Percentiles rank a stretch among this genome's conserved stretches.
These are phyloP conservation scores for Protonibea diacanthus DNA, from an alignment of 2,797 vertebrate genomes.

Conservation along the genomic window DNA sequence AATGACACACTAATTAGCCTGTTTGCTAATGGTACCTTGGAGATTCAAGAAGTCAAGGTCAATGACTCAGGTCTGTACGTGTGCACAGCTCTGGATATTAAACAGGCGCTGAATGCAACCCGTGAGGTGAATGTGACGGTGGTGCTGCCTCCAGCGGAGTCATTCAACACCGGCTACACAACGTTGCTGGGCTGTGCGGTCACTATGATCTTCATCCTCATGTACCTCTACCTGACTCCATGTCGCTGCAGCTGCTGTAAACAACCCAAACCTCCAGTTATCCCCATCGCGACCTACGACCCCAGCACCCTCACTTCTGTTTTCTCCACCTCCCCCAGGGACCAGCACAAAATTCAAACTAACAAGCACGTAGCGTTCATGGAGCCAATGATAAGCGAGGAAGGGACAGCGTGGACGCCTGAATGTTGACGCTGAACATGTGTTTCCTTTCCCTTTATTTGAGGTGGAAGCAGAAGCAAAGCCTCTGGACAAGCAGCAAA, in stretches of 20 bases:
- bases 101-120: conserved; percentile 87
- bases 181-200: conserved; percentile 92
- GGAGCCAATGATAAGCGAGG: conserved; percentile 85
- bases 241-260: conserved; percentile 89
- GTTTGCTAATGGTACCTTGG: conserved; percentile 90
- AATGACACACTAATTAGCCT: conserved; percentile 85
- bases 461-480: conserved; percentile 57
- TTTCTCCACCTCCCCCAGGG: conserved; percentile 81
- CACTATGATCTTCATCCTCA: conserved; percentile 89
- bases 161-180: conserved; percentile 94
- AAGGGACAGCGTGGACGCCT: conserved; percentile 80
- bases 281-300: conserved; percentile 82
- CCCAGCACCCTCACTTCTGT: conserved; percentile 86
- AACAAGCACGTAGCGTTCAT: conserved; percentile 91
- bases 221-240: conserved; percentile 94
- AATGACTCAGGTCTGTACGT: conserved; percentile 91
- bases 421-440: conserved; percentile 79
- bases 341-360: conserved; percentile 82
- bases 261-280: conserved; percentile 68
- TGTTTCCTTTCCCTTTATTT: conserved; percentile 4
- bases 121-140: conserved; percentile 93
- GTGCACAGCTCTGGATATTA: conserved; percentile 89
- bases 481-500: conserved; percentile 29
- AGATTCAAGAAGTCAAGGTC: conserved; percentile 83
- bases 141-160: conserved; percentile 69